phyloP scores from a whole-genome alignment of 2,113 vertebrate species.

The Polypterus senegalus region DNA sequence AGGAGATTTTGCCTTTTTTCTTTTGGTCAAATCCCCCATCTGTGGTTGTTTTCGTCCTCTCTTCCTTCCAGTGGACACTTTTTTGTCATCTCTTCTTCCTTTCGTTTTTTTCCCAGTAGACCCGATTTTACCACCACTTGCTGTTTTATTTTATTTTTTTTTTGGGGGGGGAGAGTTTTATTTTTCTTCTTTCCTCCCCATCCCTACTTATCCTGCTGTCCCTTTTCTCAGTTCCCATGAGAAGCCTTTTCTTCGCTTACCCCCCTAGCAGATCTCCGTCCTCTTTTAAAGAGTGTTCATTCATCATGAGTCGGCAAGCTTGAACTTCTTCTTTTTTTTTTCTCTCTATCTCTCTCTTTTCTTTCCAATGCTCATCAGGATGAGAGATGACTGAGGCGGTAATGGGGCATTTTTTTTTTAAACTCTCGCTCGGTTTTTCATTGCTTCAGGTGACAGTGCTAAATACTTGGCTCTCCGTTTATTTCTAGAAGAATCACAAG shows the following conservation, averaged over 20 bases:
- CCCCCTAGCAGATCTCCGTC: slow-evolving; percentile 23
- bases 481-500: slow-evolving; percentile 25
- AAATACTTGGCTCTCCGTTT: slow-evolving; percentile 48
- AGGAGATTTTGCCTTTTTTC: slow-evolving; percentile 33
- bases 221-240: slow-evolving; percentile 28
- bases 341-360: slow-evolving; percentile 6
- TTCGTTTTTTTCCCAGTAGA: slow-evolving; percentile 8
- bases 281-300: slow-evolving; percentile 43
- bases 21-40: slow-evolving; percentile 47
- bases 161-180: too few relatives aligned
- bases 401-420: slow-evolving; percentile 39
- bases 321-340: slow-evolving; percentile 17
- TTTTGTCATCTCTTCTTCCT: slow-evolving; percentile 32
- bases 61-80: slow-evolving; percentile 37
- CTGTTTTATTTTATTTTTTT: slow-evolving; percentile 1
- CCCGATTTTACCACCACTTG: slow-evolving; percentile 1
- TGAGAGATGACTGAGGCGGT: slow-evolving; percentile 51
- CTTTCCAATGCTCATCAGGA: slow-evolving; percentile 46
- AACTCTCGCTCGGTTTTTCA: slow-evolving; percentile 20
- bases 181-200: slow-evolving; percentile 6
- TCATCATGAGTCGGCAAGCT: slow-evolving; percentile 38
- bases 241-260: slow-evolving; percentile 23
- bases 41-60: slow-evolving; percentile 43
- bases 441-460: slow-evolving; percentile 51
- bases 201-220: slow-evolving; percentile 21